These are phyloP conservation scores for Palythoa grandiflora DNA, from an alignment of 92 coral and sea anemone species.

Conservation along the genomic window DNA sequence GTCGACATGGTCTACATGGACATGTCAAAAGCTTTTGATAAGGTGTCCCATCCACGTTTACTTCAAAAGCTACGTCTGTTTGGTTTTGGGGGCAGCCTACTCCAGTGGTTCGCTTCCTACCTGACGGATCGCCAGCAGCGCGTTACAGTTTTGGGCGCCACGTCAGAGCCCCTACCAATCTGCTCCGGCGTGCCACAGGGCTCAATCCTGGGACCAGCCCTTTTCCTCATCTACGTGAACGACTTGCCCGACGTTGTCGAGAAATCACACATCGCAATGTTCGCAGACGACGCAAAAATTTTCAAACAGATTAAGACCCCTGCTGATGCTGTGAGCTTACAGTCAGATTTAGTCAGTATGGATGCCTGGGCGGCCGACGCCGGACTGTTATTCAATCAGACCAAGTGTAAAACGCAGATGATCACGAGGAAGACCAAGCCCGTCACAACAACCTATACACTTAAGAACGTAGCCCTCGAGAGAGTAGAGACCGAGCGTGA, in stretches of 20 bases:
- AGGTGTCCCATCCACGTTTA: slow-evolving; percentile 51
- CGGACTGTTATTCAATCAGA: slow-evolving; percentile 8
- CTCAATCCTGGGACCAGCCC: slow-evolving; percentile 62
- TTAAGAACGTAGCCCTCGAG: no score
- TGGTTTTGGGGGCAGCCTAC: slow-evolving; percentile 57
- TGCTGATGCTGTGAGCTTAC: slow-evolving; percentile 47
- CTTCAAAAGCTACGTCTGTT: slow-evolving; percentile 33
- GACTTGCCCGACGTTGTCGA: slow-evolving; percentile 6
- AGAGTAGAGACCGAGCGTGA: slow-evolving; percentile 29
- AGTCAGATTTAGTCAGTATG: no score
- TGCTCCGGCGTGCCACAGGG: slow-evolving; percentile 75
- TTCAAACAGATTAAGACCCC: slow-evolving; percentile 44
- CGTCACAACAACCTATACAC: background rate
- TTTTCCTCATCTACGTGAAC: slow-evolving; percentile 63
- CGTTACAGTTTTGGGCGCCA: slow-evolving; percentile 56
- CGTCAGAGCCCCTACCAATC: slow-evolving; percentile 55
- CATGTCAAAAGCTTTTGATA: slow-evolving; percentile 71
- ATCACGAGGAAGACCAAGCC: slow-evolving; percentile 36
- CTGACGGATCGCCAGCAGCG: slow-evolving; percentile 54
- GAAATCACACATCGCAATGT: slow-evolving; percentile 39
- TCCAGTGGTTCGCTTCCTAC: slow-evolving; percentile 61
- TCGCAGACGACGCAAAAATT: slow-evolving; percentile 60
- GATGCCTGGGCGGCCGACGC: background rate
- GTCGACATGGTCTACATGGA: slow-evolving; percentile 61
- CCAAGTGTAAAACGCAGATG: slow-evolving; percentile 2